These are phyloP conservation scores for Crotalus tigris DNA, from an alignment of 2,113 vertebrate species.

Conservation along the genomic window DNA sequence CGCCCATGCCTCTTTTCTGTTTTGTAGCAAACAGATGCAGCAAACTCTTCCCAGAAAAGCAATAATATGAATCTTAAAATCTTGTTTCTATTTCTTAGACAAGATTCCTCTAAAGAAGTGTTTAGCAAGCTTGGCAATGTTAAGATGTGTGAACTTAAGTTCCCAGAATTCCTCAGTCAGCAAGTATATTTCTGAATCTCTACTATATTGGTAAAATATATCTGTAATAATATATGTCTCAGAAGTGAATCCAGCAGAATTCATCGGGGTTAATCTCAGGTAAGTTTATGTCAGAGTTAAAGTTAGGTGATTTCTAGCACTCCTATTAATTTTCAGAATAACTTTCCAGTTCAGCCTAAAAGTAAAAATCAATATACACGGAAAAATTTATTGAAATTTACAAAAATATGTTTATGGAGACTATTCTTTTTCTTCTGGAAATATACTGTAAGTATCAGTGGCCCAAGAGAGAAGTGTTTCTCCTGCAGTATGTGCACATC, in stretches of 20 bases:
- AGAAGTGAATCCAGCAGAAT: not conserved
- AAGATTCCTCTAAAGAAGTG: not conserved
- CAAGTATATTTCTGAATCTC: not conserved
- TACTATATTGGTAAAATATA: not conserved
- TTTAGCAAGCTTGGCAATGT: not conserved
- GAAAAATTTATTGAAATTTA: conserved; percentile 26
- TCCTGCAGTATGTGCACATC: not conserved
- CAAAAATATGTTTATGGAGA: conserved; percentile 11
- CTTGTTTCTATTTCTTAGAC: not conserved
- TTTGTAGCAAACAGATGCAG: not conserved
- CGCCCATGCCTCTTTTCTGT: not conserved
- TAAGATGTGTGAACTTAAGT: not conserved
- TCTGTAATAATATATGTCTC: not conserved
- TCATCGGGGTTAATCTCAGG: not conserved
- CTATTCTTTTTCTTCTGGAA: not conserved
- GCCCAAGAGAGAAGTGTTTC: not conserved
- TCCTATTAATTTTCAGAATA: not conserved
- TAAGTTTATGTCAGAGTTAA: not conserved
- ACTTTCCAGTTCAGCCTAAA: not conserved
- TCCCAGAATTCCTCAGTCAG: not conserved
- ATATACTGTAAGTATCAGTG: fast-evolving
- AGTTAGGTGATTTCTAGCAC: not conserved
- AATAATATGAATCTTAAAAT: not conserved
- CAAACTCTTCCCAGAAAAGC: not conserved
- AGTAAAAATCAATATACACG: not conserved